These are phyloP conservation scores for Myotis findleyi DNA, from an alignment of 2,797 vertebrate genomes.

Conservation along the genomic window DNA sequence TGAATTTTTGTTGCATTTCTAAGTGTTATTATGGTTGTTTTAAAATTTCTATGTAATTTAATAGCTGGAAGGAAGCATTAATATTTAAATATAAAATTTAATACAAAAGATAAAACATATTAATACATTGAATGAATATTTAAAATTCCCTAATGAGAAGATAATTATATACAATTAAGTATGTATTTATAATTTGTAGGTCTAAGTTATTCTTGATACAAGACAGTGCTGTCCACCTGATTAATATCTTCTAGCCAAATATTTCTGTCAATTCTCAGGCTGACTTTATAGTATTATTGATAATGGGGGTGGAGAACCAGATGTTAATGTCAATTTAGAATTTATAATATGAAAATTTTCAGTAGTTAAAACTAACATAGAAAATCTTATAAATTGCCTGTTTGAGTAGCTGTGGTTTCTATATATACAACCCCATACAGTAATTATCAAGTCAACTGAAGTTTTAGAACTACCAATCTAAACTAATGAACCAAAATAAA, in stretches of 20 bases:
- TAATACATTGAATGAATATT: conserved; percentile 60
- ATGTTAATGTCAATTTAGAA: background rate
- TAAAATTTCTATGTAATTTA: conserved; percentile 30
- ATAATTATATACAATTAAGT: conserved; percentile 44
- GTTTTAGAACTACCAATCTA: background rate
- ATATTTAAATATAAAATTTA: conserved; percentile 71
- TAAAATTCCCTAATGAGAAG: conserved; percentile 33
- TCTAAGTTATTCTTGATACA: background rate
- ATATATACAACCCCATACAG: background rate
- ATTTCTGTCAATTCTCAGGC: background rate
- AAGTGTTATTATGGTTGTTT: background rate
- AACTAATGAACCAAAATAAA: background rate
- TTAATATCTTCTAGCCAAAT: background rate
- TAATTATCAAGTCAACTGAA: background rate
- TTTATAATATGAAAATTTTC: background rate
- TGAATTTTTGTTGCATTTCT: background rate
- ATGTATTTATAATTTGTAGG: conserved; percentile 46
- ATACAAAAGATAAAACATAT: conserved; percentile 52
- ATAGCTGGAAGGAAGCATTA: conserved; percentile 43
- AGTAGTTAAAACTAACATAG: background rate
- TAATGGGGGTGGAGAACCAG: background rate
- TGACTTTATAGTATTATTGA: background rate
- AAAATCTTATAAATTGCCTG: background rate
- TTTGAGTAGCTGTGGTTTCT: background rate
- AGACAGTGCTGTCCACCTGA: background rate